A percentile compares a stretch with the other conserved stretches of the same genome.
phyloP scores from a whole-genome alignment of 2,797 vertebrate genomes.

The Lithobates sylvaticus region DNA sequence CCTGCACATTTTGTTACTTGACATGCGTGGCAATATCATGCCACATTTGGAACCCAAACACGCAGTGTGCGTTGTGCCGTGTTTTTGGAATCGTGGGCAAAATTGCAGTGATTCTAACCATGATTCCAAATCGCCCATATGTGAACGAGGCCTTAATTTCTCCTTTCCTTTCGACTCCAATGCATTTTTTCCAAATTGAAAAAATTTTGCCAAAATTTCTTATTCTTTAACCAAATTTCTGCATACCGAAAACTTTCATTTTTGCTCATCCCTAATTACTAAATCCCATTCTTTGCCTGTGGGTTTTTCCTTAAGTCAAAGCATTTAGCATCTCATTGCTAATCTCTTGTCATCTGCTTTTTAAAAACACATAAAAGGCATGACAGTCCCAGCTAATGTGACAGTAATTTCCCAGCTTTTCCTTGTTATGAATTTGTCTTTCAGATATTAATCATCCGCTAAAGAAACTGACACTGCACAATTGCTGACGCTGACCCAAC shows the following conservation, averaged over 20 bases:
- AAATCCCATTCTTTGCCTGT: neutral
- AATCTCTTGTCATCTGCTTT: slow-evolving; percentile 63
- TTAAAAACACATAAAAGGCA: slow-evolving; percentile 74
- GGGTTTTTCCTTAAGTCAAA: slow-evolving; percentile 71
- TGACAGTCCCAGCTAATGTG: slow-evolving; percentile 82
- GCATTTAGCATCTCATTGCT: slow-evolving; percentile 82
- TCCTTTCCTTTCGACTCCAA: neutral
- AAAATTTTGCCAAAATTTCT: neutral
- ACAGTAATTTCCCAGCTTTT: slow-evolving; percentile 90
- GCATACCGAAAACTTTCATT: neutral
- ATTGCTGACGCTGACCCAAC: slow-evolving; percentile 93
- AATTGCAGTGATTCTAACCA: too few relatives aligned
- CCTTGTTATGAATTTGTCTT: slow-evolving; percentile 96
- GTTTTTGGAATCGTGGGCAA: too few relatives aligned
- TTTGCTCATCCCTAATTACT: neutral
- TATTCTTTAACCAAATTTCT: too few relatives aligned
- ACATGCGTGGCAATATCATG: too few relatives aligned
- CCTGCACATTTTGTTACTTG: too few relatives aligned
- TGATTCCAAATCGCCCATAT: too few relatives aligned
- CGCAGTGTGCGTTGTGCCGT: too few relatives aligned
- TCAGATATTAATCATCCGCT: slow-evolving; percentile 99
- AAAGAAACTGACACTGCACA: slow-evolving; percentile 98
- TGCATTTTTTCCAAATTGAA: neutral
- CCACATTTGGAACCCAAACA: too few relatives aligned
- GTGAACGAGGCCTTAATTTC: too few relatives aligned